Conservation (phyloP, 2,797 vertebrate genomes). For the Notolepis coatsorum region DNA sequence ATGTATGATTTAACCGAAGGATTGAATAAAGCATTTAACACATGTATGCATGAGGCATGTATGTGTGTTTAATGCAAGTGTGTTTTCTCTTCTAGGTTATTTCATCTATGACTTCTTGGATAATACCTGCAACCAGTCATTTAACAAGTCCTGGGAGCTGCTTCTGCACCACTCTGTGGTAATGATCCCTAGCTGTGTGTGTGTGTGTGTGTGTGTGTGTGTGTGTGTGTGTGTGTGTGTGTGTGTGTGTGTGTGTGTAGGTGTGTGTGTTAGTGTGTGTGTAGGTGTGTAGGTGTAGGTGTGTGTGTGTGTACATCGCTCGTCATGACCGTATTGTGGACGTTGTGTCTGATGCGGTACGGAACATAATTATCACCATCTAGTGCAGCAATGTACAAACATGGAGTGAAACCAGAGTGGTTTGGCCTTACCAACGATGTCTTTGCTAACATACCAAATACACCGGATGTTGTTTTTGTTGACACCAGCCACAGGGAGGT, state of each 20-base stretch:
- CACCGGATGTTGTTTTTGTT: too few species aligned
- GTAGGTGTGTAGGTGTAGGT: constrained; percentile 14
- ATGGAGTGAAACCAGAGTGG: too few species aligned
- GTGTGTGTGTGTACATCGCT: constrained; percentile 2
- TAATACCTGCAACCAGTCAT: constrained; percentile 81
- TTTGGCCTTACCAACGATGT: too few species aligned
- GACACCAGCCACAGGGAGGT: too few species aligned
- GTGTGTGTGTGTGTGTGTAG: constrained; percentile 6
- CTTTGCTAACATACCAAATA: too few species aligned
- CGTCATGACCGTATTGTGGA: too few species aligned
- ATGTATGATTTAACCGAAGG: too few species aligned
- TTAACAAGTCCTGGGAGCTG: constrained; percentile 84
- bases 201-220: not conserved
- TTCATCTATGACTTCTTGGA: constrained; percentile 85
- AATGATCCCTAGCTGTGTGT: constrained; percentile 32
- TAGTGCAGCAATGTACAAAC: too few species aligned
- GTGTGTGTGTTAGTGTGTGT: constrained; percentile 18
- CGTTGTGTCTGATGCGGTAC: too few species aligned
- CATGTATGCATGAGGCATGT: too few species aligned
- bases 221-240: constrained; percentile 9
- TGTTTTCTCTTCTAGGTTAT: constrained; percentile 74
- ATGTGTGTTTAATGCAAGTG: not conserved
- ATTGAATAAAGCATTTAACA: too few species aligned
- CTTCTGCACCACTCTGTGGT: constrained; percentile 87
- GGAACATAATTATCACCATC: too few species aligned